phyloP scores from a whole-genome alignment of 1,140 invertebrate species.

The Formica selysi region DNA sequence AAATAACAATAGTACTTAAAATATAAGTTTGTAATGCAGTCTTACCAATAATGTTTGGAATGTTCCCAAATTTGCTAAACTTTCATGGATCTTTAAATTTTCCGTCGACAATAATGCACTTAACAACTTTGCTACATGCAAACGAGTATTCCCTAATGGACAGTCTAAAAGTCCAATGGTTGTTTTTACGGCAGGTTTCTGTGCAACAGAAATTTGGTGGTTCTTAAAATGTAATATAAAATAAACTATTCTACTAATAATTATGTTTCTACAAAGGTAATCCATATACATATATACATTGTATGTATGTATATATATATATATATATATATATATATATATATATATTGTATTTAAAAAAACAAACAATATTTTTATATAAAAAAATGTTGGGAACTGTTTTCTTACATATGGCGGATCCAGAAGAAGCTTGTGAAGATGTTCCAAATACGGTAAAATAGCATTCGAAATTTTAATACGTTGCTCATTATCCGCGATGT shows the following conservation, averaged over 20 bases:
- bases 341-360: constrained; percentile 22
- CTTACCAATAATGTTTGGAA: constrained; percentile 89
- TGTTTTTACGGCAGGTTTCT: constrained; percentile 89
- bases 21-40: constrained; percentile 16
- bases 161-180: constrained; percentile 89
- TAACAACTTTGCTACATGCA: constrained; percentile 92
- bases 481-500: constrained; percentile 78
- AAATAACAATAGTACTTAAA: background rate
- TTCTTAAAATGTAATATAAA: constrained; percentile 50
- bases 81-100: constrained; percentile 87
- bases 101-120: constrained; percentile 90
- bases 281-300: background rate
- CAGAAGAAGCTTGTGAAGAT: constrained; percentile 90
- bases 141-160: constrained; percentile 92
- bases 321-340: constrained; percentile 27
- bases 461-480: constrained; percentile 86
- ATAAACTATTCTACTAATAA: constrained; percentile 27
- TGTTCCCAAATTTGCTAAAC: constrained; percentile 87
- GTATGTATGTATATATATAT: constrained; percentile 20
- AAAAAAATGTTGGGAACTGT: background rate
- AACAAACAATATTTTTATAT: background rate
- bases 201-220: constrained; percentile 57
- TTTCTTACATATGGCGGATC: constrained; percentile 91
- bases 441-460: constrained; percentile 89
- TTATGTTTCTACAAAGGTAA: background rate